Evolutionary conservation across 2,888 invertebrate species (phyloP).

Genomic region (Pristionchus mayeri): DNA sequence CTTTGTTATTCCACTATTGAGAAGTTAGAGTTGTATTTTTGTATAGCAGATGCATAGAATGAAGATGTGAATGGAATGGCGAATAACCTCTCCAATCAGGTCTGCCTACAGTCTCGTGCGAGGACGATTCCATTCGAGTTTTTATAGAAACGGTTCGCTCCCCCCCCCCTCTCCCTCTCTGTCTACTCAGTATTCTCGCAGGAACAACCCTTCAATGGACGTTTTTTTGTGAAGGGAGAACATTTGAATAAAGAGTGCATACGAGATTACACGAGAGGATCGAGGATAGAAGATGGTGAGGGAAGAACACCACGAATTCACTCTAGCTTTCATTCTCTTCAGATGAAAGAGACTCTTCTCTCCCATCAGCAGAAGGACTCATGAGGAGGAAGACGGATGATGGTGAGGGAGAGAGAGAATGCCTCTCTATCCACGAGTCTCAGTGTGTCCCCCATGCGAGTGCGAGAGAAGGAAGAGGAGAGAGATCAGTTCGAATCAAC

Average conservation of each 20-base stretch:
- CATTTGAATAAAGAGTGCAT: slow-evolving; percentile 48
- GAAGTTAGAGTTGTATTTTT: too few species aligned
- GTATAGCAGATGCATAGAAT: too few species aligned
- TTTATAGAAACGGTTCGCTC: slow-evolving; percentile 25
- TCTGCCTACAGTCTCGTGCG: slow-evolving; percentile 40
- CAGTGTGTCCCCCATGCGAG: slow-evolving; percentile 37
- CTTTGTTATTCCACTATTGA: too few species aligned
- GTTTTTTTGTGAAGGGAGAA: slow-evolving; percentile 51
- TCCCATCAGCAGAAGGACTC: too few species aligned
- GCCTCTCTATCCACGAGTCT: too few species aligned
- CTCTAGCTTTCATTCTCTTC: too few species aligned
- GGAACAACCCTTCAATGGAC: slow-evolving; percentile 44
- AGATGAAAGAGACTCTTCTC: too few species aligned
- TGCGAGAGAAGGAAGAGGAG: slow-evolving; percentile 26
- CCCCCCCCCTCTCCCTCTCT: neutral
- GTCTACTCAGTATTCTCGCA: neutral
- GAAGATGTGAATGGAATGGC: too few species aligned
- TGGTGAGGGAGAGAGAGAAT: too few species aligned
- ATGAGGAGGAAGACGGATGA: neutral
- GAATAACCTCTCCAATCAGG: slow-evolving; percentile 12
- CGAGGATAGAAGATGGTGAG: slow-evolving; percentile 9
- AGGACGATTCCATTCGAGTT: slow-evolving; percentile 29
- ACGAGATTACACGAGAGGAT: slow-evolving; percentile 30
- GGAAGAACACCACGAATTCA: too few species aligned
- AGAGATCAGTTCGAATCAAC: slow-evolving; percentile 44